These are phyloP conservation scores for Myotis pilosus DNA, from an alignment of 2,797 vertebrate genomes.

Conservation along the genomic window DNA sequence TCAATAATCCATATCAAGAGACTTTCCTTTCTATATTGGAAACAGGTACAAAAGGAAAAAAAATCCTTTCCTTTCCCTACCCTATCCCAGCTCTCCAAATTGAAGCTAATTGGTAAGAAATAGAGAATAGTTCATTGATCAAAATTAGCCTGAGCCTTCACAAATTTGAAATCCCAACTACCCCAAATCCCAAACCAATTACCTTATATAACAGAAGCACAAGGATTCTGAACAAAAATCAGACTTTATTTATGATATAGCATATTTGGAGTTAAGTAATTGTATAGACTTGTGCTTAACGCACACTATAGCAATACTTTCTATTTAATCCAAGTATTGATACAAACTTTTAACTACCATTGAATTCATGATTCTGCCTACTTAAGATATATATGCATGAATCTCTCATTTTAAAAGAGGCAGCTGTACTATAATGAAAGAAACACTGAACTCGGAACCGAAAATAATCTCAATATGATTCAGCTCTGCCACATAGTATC, in stretches of 20 bases:
- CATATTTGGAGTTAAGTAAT: not conserved
- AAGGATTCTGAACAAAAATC: conserved; percentile 35
- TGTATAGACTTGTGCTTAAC: not conserved
- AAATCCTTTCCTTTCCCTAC: not conserved
- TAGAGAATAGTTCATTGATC: not conserved
- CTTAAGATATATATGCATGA: not conserved
- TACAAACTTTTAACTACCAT: conserved; percentile 26
- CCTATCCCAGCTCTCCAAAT: not conserved
- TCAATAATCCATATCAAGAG: not conserved
- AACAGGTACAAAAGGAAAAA: not conserved
- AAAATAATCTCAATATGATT: not conserved
- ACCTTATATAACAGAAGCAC: conserved; percentile 1
- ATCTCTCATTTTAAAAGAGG: not conserved
- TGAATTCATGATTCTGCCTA: conserved; percentile 21
- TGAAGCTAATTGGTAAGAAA: not conserved
- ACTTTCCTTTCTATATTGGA: not conserved
- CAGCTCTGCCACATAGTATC: not conserved
- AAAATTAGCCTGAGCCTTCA: not conserved
- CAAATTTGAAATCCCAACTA: conserved; percentile 24
- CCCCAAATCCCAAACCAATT: not conserved
- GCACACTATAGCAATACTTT: not conserved
- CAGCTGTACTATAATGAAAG: not conserved
- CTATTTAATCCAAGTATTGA: conserved; percentile 28
- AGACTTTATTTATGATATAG: not conserved
- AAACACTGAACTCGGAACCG: not conserved